Evolutionary conservation across 2,113 vertebrate species (phyloP).

Genomic region (human (Homo sapiens)): GRCh38 chr2:62494001-62494500

Average conservation of each 20-base stretch:
- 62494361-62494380: not conserved
- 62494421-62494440: conserved; percentile 37
- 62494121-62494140: not conserved
- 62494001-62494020: not conserved
- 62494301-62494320: conserved; percentile 12
- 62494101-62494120: not conserved
- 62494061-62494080: not conserved
- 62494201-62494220: conserved; percentile 41
- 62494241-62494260: not conserved
- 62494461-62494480: conserved; percentile 47
- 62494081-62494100: not conserved
- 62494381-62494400: conserved; percentile 28
- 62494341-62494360: not conserved
- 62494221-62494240: conserved; percentile 19
- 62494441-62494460: conserved; percentile 5
- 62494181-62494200: conserved; percentile 20
- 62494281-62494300: not conserved
- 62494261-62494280: not conserved
- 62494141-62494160: conserved; percentile 8
- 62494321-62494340: conserved; percentile 18
- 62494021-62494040: conserved; percentile 11
- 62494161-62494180: not conserved
- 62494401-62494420: not conserved
- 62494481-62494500: conserved; percentile 1
- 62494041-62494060: not conserved